Base-by-base conservation (phyloP, 2,888 invertebrate species). In the Apotomis capreana region DNA sequence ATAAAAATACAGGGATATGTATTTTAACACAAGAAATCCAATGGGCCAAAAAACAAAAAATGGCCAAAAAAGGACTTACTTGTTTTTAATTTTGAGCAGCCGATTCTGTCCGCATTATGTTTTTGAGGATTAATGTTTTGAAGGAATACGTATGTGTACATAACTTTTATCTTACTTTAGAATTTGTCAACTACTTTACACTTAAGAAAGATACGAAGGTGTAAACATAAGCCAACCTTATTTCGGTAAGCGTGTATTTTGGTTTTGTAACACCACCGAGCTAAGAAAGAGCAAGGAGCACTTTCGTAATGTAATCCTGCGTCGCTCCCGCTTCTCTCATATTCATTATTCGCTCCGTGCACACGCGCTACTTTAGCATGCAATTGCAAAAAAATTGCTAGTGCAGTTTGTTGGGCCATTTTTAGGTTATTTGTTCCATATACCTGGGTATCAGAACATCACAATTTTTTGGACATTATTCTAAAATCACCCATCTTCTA, bases 331-430 rank as follows among this genome's bases (percentile, higher is more conserved):
- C 26, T 71, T 55, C 70, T 67, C 49, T 57, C 70, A 61, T 71
- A 61, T 71, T 62, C 68, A 71, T 71, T 71, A 67, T 58, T 61
- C 62, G 68, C 57, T 55, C 4, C 36, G 46, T 64, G 68, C 67
- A 68, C 71, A 62, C 61, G 60, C 61, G 67, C 67, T 46, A 62
- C 61, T 58, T 67, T 49, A 44, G 67, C 15, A 40, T 67, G 61
- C 55, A 55, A 65, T 55, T 59, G 26, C 26, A 2, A 26, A 26
- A 26, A 26, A 55, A 61, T 40, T 61, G 59, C 52, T 54, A 57
- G 57, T 61, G 67, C 67, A 68, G 55, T 57, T 26, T n/a, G 51
- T 57, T 40, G 55, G 46, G 57, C 37, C 26, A 36, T 58, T 51
- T 63, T 62, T 3, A 40, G 49, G 57, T 37, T 37, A 12, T 63